phyloP scores from a whole-genome alignment of 1,140 invertebrate species.

The Dendrolimus kikuchii region DNA sequence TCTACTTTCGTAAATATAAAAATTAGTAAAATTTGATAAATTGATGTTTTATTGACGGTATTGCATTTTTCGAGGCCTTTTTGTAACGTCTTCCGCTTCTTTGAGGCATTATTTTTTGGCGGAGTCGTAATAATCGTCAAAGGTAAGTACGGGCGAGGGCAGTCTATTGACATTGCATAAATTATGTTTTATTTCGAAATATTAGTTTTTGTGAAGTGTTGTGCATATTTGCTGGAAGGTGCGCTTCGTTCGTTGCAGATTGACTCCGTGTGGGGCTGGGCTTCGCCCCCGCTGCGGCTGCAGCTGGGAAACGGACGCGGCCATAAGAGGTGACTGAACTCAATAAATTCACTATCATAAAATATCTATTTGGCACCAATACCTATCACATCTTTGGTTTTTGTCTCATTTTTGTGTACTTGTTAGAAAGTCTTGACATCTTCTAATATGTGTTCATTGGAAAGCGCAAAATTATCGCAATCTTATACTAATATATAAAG shows the following conservation, averaged over 20 bases:
- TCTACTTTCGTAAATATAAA: slow-evolving; percentile 51
- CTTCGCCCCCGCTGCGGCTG: slow-evolving; percentile 90
- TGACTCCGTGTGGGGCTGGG: slow-evolving; percentile 93
- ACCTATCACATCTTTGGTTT: slow-evolving; percentile 7
- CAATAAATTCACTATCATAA: slow-evolving; percentile 8
- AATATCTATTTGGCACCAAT: slow-evolving; percentile 12
- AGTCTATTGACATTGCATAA: slow-evolving; percentile 56
- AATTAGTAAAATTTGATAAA: slow-evolving; percentile 48
- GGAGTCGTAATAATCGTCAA: slow-evolving; percentile 50
- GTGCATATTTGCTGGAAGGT: slow-evolving; percentile 21
- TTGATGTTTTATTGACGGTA: slow-evolving; percentile 48
- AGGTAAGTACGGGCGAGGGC: slow-evolving; percentile 47
- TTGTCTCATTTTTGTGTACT: slow-evolving; percentile 2
- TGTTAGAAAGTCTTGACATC: too few species aligned
- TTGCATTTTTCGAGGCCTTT: slow-evolving; percentile 37
- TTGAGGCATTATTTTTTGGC: slow-evolving; percentile 39
- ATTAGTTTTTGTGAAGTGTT: slow-evolving; percentile 15
- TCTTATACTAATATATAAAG: too few species aligned
- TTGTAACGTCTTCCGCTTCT: slow-evolving; percentile 33
- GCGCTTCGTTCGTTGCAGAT: slow-evolving; percentile 74
- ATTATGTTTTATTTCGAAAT: slow-evolving; percentile 34
- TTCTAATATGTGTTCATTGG: too few species aligned
- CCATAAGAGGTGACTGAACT: slow-evolving; percentile 69
- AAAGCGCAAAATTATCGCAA: too few species aligned
- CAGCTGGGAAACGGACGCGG: slow-evolving; percentile 79